Evolutionary conservation across 2,113 vertebrate species (phyloP).

Genomic region (Columbina picui): DNA sequence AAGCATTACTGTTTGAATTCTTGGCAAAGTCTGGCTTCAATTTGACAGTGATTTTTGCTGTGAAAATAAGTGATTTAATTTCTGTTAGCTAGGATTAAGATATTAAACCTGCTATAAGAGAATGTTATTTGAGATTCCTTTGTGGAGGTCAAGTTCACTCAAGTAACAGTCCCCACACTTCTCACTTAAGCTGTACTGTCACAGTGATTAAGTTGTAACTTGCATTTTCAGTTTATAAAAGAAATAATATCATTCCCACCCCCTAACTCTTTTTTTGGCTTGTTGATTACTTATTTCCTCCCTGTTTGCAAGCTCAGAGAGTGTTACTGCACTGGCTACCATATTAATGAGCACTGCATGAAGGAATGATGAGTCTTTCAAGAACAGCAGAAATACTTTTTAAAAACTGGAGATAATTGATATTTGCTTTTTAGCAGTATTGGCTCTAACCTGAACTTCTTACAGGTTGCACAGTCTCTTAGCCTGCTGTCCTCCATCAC

Average conservation of each 20-base stretch:
- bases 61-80: not conserved
- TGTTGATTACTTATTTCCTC: not conserved
- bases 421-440: not conserved
- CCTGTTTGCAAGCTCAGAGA: not conserved
- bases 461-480: not conserved
- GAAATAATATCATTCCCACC: not conserved
- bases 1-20: not conserved
- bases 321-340: not conserved
- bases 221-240: not conserved
- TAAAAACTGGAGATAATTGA: not conserved
- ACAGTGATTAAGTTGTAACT: not conserved
- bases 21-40: not conserved
- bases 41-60: not conserved
- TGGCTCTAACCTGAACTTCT: not conserved
- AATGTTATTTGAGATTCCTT: not conserved
- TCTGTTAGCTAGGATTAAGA: not conserved
- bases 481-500: not conserved
- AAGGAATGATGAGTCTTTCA: not conserved
- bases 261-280: not conserved
- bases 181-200: not conserved
- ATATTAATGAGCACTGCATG: not conserved
- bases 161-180: not conserved
- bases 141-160: not conserved
- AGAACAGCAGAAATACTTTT: not conserved
- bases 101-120: not conserved